Evolutionary conservation across 2,888 invertebrate genomes (phyloP).

Genomic region (Epicampocera succincta): DNA sequence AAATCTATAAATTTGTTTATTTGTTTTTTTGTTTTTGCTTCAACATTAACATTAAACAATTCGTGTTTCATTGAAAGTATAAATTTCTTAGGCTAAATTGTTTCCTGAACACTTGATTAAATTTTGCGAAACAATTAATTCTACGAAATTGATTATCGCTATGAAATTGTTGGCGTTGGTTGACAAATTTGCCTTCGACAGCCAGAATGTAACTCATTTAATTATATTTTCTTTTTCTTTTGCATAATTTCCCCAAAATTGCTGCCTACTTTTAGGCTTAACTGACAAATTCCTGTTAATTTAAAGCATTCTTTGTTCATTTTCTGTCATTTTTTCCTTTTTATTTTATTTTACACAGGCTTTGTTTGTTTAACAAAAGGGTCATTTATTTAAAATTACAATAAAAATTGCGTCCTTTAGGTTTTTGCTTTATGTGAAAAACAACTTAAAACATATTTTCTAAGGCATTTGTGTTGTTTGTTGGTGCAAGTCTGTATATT

Average conservation of each 20-base stretch:
- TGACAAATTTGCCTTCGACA: no score
- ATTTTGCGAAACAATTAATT: no score
- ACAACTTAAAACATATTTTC: slow-evolving; percentile 1
- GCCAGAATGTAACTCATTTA: background rate
- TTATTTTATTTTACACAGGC: no score
- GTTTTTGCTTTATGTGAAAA: background rate
- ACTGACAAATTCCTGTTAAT: background rate
- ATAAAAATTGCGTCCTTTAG: slow-evolving; percentile 36
- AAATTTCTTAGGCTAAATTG: no score
- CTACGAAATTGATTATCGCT: no score
- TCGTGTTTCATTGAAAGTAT: no score
- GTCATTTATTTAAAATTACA: background rate
- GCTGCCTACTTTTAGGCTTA: slow-evolving; percentile 9
- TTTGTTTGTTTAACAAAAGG: background rate
- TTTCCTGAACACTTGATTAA: no score
- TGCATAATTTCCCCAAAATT: background rate
- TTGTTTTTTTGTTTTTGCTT: no score
- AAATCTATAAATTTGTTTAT: no score
- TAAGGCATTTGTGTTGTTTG: background rate
- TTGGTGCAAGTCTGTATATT: background rate
- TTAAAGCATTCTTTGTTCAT: background rate
- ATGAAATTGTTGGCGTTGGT: no score
- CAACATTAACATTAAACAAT: no score
- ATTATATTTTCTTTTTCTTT: background rate
- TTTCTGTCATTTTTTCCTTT: background rate